Conservation (phyloP, 2,797 vertebrate species). For the Pseudomugil tenellus region DNA sequence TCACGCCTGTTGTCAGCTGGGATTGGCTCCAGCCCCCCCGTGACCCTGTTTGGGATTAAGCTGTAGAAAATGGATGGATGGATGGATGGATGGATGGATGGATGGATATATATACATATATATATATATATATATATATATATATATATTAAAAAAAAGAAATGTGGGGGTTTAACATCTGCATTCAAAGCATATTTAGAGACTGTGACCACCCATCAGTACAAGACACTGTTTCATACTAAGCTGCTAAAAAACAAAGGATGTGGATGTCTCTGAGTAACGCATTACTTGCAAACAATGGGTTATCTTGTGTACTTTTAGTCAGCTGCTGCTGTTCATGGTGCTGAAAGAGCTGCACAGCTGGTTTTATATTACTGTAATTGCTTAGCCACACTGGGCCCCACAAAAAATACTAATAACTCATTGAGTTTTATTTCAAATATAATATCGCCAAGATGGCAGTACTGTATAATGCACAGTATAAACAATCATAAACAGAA, state of each 20-base stretch:
- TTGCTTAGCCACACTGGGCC: not conserved
- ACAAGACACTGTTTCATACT: not conserved
- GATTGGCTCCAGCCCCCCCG: too few species aligned
- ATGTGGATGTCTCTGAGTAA: slow-evolving; percentile 45
- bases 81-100: too few species aligned
- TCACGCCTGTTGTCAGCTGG: too few species aligned
- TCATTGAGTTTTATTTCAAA: not conserved
- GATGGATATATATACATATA: too few species aligned
- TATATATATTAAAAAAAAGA: too few species aligned
- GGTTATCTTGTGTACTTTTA: slow-evolving; percentile 15
- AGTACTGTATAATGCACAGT: not conserved
- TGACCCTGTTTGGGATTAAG: too few species aligned
- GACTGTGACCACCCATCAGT: slow-evolving; percentile 1
- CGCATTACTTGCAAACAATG: slow-evolving; percentile 26
- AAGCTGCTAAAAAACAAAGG: slow-evolving; percentile 1
- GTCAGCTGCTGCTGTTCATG: slow-evolving; percentile 15
- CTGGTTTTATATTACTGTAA: not conserved
- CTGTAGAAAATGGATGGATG: too few species aligned
- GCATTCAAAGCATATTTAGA: too few species aligned
- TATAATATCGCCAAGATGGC: not conserved
- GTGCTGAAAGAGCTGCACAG: slow-evolving; percentile 29
- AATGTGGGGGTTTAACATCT: too few species aligned
- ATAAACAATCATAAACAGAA: too few species aligned
- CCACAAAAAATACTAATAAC: not conserved
- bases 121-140: too few species aligned